These are phyloP conservation scores for Thymallus thymallus DNA, from an alignment of 2,113 vertebrate species.

Conservation along the genomic window DNA sequence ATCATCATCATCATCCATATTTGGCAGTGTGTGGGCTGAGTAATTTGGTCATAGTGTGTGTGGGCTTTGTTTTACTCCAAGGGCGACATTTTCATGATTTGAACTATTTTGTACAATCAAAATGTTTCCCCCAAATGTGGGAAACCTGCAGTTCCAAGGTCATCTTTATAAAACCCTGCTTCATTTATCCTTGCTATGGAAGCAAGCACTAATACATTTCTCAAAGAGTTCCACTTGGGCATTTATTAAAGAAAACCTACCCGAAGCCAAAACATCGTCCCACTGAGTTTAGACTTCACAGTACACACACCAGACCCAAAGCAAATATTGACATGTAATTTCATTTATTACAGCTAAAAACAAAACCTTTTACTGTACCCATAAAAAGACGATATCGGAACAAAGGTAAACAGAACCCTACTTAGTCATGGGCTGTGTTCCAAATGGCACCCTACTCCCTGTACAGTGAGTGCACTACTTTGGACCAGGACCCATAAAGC, in stretches of 20 bases:
- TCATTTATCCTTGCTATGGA: neutral
- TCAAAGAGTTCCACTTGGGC: neutral
- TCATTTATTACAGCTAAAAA: conserved; percentile 20
- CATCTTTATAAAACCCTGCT: too few relatives aligned
- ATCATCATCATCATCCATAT: too few relatives aligned
- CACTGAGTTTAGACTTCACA: neutral
- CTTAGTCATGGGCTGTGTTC: neutral
- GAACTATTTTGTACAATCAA: too few relatives aligned
- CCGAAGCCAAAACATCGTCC: neutral
- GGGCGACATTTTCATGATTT: too few relatives aligned
- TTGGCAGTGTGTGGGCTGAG: too few relatives aligned
- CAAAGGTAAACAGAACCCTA: conserved; percentile 19
- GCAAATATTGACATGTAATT: conserved; percentile 10
- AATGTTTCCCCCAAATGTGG: too few relatives aligned
- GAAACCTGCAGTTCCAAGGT: too few relatives aligned
- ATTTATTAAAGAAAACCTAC: neutral
- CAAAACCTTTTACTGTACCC: conserved; percentile 2
- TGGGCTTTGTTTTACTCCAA: too few relatives aligned
- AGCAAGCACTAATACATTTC: neutral
- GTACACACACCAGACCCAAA: neutral
- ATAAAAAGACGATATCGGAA: conserved; percentile 21
- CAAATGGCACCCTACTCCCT: too few relatives aligned
- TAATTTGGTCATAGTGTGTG: too few relatives aligned
- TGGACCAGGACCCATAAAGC: too few relatives aligned
- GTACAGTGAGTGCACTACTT: too few relatives aligned